Percentiles rank a stretch among this genome's conserved stretches.
phyloP scores from a whole-genome alignment of 2,113 vertebrate species.

The Phylloscopus trochiloides region DNA sequence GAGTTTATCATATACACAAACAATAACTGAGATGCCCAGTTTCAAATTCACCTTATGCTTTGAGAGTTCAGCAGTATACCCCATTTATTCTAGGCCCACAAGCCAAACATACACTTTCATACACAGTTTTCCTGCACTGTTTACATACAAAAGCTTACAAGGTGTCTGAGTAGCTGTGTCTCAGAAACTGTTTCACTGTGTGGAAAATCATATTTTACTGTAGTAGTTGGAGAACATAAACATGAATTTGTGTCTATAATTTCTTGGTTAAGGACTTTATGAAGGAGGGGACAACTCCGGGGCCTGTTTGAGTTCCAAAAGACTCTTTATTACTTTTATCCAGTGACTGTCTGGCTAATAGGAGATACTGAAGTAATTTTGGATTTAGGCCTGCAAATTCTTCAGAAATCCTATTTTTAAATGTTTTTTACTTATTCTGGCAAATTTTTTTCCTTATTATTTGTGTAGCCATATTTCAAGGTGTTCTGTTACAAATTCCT shows the following conservation, averaged over 20 bases:
- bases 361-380: background rate
- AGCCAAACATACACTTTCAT: background rate
- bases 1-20: background rate
- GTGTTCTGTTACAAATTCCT: background rate
- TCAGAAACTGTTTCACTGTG: background rate
- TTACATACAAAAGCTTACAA: background rate
- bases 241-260: background rate
- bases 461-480: background rate
- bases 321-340: background rate
- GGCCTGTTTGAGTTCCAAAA: background rate
- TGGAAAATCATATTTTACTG: background rate
- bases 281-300: background rate
- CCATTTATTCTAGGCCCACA: background rate
- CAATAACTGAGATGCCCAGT: background rate
- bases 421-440: background rate
- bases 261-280: background rate
- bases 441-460: background rate
- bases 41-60: background rate
- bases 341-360: background rate
- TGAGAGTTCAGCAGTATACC: background rate
- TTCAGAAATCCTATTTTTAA: background rate
- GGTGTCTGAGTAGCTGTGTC: background rate
- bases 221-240: background rate
- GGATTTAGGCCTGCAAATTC: background rate
- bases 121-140: background rate